Conservation (phyloP, 2,888 invertebrate species). For the Phengaris arion region DNA sequence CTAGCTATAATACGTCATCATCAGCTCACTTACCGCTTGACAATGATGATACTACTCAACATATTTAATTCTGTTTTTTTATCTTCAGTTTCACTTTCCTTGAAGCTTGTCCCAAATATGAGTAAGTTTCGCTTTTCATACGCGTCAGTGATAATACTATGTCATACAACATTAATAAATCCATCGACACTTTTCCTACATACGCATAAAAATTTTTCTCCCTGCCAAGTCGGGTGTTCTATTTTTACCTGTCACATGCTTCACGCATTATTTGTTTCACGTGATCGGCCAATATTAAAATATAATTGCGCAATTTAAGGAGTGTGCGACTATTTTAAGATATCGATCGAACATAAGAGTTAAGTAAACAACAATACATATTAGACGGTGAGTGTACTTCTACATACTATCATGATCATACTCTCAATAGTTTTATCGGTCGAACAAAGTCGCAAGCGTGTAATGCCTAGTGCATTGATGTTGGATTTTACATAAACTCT, state of each 20-base stretch:
- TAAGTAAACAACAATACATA: neutral
- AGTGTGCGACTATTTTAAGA: neutral
- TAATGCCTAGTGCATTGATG: too few species aligned
- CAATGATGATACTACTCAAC: too few species aligned
- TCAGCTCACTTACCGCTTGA: too few species aligned
- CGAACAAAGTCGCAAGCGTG: too few species aligned
- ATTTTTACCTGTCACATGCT: conserved; percentile 33
- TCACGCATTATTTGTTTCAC: conserved; percentile 26
- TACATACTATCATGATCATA: too few species aligned
- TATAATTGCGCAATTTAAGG: conserved; percentile 17
- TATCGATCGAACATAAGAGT: neutral
- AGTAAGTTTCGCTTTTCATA: neutral
- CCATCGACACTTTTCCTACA: conserved; percentile 33
- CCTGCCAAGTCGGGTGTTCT: conserved; percentile 38
- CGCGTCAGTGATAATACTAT: neutral
- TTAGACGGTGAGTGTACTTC: too few species aligned
- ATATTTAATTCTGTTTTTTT: too few species aligned
- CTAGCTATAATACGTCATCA: too few species aligned
- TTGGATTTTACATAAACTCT: too few species aligned
- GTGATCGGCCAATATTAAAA: neutral
- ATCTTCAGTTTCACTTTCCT: neutral
- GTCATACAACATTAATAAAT: conserved; percentile 32
- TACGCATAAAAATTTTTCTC: conserved; percentile 34
- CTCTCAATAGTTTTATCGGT: too few species aligned
- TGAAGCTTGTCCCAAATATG: neutral